A percentile compares a stretch with the other conserved stretches of the same genome.
phyloP scores from a whole-genome alignment of 2,113 vertebrate genomes.

The Marmota flaviventris region DNA sequence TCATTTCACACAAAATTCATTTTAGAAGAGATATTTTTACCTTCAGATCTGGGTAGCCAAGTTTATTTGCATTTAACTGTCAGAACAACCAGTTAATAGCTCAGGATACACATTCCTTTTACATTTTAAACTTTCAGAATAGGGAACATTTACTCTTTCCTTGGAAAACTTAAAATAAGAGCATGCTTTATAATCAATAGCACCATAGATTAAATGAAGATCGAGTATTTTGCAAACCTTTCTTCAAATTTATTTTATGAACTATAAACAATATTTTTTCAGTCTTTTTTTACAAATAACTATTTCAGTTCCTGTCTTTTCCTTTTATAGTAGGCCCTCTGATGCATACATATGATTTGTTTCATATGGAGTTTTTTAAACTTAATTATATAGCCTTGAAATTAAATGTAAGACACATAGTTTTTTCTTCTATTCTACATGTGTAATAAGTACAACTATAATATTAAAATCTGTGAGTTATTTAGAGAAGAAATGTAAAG shows the following conservation, averaged over 20 bases:
- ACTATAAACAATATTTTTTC: neutral
- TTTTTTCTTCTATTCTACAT: neutral
- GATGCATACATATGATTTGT: neutral
- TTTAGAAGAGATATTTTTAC: neutral
- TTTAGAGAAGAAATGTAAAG: neutral
- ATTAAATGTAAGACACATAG: constrained; percentile 44
- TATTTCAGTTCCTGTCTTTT: neutral
- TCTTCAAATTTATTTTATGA: neutral
- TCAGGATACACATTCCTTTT: neutral
- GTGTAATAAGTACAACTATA: neutral
- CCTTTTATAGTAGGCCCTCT: neutral
- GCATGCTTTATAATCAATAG: neutral
- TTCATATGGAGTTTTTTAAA: neutral
- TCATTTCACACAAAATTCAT: neutral
- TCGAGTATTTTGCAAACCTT: neutral
- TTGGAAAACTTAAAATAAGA: neutral
- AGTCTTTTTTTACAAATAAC: neutral
- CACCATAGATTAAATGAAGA: neutral
- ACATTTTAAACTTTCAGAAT: constrained; percentile 3
- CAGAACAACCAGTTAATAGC: neutral
- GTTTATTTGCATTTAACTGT: neutral
- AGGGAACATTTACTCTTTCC: neutral
- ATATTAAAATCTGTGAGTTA: neutral
- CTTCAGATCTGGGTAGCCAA: neutral
- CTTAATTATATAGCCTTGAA: neutral